Conservation (phyloP, 2,888 invertebrate genomes). For the Noctua janthina region DNA sequence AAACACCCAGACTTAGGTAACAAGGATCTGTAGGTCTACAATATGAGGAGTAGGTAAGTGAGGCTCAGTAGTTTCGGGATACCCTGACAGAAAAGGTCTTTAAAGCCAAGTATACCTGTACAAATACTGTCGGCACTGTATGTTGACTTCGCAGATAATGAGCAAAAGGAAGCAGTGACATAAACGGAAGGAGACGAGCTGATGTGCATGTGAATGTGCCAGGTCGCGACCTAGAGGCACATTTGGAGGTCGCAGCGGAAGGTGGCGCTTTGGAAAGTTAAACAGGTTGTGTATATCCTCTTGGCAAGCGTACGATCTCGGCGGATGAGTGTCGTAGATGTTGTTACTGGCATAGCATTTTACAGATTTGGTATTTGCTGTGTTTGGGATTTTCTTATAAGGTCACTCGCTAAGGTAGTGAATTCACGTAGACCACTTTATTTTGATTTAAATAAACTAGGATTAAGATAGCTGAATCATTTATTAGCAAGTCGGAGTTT, state of each 20-base stretch:
- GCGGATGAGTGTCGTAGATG: conserved; percentile 4
- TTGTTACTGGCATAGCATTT: neutral
- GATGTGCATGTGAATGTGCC: conserved; percentile 39
- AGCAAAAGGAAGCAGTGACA: neutral
- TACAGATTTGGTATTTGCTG: neutral
- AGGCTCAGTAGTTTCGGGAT: neutral
- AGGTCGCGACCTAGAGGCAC: conserved; percentile 49
- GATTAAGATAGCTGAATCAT: neutral
- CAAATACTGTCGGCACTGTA: neutral
- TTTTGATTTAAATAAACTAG: neutral
- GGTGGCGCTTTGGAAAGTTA: conserved; percentile 50
- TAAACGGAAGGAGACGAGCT: conserved; percentile 22
- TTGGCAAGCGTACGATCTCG: conserved; percentile 13
- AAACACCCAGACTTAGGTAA: neutral
- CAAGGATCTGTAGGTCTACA: neutral
- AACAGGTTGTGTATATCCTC: conserved; percentile 55
- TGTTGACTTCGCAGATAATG: conserved; percentile 8
- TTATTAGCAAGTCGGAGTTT: neutral
- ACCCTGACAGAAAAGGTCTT: neutral
- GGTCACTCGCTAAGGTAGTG: neutral
- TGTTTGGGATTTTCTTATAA: neutral
- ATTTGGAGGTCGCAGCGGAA: conserved; percentile 44
- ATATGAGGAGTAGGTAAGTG: neutral
- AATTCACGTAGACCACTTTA: neutral
- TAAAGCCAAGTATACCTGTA: neutral